Base-by-base conservation (phyloP, 1,140 invertebrate genomes). In the Zaprionus vittiger region DNA sequence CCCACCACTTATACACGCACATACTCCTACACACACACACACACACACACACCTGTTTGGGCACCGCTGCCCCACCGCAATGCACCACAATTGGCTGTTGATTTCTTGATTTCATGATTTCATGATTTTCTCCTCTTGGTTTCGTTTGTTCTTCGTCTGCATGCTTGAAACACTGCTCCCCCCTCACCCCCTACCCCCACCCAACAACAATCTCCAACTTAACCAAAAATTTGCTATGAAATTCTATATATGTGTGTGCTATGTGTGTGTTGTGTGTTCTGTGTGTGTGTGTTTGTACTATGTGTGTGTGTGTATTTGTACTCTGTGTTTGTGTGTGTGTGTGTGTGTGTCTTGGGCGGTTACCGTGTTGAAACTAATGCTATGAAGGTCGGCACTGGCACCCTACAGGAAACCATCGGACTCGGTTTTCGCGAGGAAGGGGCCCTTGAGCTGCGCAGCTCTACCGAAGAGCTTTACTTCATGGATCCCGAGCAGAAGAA, bases 401-500 rank as follows among this genome's bases (percentile, higher is more conserved):
- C 91, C 80, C 91, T 93, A 84, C 92, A 93, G 91, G 92, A 93
- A 91, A 83, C 87, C 52, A 91, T 94, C 63, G 93, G 94, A 76
- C 79, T 95, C 89, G 94, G 96, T 80, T 95, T 97, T 93, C 94
- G 96, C 92, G 95, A 96, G 93, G 96, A 97, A 91, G 97, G 97
- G 80, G 95, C 96, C 4, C 94, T 96, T 41, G 97, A 98, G 83
- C 92, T 97, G 54, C 94, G 96, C 70, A 97, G 96, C 17, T 97
- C 97, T 20, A 98, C 97, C 5, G 97, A 97, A 92, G 97, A 98
- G 93, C 93, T 97, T 57, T 96, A 96, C 70, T 95, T 96, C 76
- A 95, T 97, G 83, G 96, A 97, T 93, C 94, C 95, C 0, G 93
- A 95, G 60, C 94, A 95, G 78, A 94, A 94, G 73, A 90, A 93